A percentile compares a stretch with the other conserved stretches of the same genome.
Evolutionary conservation across 2,797 vertebrate species (phyloP).

Genomic region (Otolemur crassicaudatus): DNA sequence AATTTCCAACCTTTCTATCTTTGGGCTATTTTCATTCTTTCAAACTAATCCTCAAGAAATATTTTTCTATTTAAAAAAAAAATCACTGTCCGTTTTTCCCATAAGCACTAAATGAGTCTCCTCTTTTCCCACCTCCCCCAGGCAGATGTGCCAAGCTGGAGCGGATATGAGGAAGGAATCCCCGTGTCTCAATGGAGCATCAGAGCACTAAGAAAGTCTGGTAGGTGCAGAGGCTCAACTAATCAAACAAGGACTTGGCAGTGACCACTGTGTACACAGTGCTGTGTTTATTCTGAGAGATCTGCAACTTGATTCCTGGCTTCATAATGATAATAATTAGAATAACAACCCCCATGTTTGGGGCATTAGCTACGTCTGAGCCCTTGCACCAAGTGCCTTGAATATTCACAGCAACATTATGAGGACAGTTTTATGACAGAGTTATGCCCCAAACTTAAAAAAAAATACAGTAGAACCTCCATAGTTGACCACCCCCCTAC

Average conservation of each 20-base stretch:
- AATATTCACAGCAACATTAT: background rate
- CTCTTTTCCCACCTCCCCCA: background rate
- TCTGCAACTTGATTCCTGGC: background rate
- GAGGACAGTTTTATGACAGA: background rate
- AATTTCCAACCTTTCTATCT: background rate
- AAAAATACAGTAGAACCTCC: background rate
- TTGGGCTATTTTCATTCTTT: slow-evolving; percentile 54
- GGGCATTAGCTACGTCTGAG: background rate
- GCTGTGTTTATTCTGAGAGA: background rate
- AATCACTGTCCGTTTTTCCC: background rate
- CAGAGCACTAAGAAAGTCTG: background rate
- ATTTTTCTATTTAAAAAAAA: background rate
- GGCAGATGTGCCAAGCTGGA: background rate
- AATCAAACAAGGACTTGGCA: background rate
- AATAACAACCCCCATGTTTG: background rate
- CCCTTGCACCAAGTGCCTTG: background rate
- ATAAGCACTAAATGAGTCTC: background rate
- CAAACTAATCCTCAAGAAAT: slow-evolving; percentile 36
- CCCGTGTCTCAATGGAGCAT: background rate
- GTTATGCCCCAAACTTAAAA: background rate
- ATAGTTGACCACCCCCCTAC: no score
- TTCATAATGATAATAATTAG: background rate
- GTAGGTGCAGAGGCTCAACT: background rate
- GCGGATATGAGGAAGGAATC: background rate
- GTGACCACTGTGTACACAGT: background rate